Conservation (phyloP, 1,140 invertebrate genomes). For the Lineus longissimus region DNA sequence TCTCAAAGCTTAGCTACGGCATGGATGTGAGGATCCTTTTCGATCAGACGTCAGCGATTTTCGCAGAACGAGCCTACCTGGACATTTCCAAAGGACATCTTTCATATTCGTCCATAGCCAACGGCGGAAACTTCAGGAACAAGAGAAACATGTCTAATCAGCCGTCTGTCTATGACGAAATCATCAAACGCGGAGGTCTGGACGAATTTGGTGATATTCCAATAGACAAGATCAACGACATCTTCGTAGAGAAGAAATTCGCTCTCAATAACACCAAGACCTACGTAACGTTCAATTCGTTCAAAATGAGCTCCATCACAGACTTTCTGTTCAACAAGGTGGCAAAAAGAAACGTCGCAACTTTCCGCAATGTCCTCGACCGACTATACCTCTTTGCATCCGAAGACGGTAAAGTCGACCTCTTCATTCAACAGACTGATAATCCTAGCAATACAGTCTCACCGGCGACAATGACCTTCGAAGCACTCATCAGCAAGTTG, state of each 20-base stretch:
- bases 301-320: neutral
- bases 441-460: neutral
- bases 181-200: neutral
- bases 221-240: conserved; percentile 4
- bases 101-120: neutral
- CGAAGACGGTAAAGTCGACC: conserved; percentile 1
- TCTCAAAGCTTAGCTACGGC: neutral
- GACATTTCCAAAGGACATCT: neutral
- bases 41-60: neutral
- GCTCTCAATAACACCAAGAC: conserved; percentile 5
- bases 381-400: conserved; percentile 1
- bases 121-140: conserved; percentile 1
- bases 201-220: conserved; percentile 6
- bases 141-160: conserved; percentile 1
- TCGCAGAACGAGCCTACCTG: neutral
- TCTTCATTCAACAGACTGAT: neutral
- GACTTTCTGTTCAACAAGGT: conserved; percentile 5
- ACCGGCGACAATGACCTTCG: neutral
- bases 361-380: neutral
- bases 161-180: neutral
- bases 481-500: neutral
- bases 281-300: conserved; percentile 5
- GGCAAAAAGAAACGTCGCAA: neutral
- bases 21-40: neutral
- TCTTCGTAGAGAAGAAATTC: conserved; percentile 2